Evolutionary conservation across 2,113 vertebrate genomes (phyloP), one percentile per base, ranked within the genome.

Genomic region (Muntiacus reevesi): DNA sequence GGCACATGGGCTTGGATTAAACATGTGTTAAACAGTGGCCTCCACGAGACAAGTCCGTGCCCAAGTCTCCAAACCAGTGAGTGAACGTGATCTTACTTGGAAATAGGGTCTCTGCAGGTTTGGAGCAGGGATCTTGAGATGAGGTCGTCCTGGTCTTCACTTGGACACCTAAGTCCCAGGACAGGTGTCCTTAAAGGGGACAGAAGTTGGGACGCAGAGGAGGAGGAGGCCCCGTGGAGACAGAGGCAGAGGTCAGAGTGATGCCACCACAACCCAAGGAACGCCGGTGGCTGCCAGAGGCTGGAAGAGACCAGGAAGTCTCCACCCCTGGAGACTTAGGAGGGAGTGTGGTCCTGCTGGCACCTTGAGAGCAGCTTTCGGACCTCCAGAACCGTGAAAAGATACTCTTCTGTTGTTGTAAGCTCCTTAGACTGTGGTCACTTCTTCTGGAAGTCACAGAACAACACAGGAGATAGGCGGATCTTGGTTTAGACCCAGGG

Each of bases 201-300:
- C 47, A 15, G 30, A 30, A 5, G 33, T 15, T 7, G 8, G 16
- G 57, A 23, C 2, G 0, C 3, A 4, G 30, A 17, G 6, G 59
- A 62, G n/a, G 13, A n/a, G 52, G n/a, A 3, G 71, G 45, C 27
- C 9, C 0, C 0, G 1, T 8, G 82, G 30, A 23, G 74, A 3
- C 36, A 2, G 36, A 30, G 40, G 40, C 27, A 10, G 82, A 14
- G 60, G 2, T 2, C 30, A 2, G 28, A 21, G 27, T 0, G n/a
- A 3, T 1, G 43, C 2, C 0, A 3, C 23, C n/a, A 23, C 28
- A 3, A 28, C 55, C n/a, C 71, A 6, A 30, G 59, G 50, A 7
- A 3, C 0, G 1, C n/a, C 2, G 4, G 47, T 1, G 3, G 71
- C 19, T 30, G 2, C 43, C 45, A 0, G 85, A 9, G 30, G 40